Evolutionary conservation across 2,888 invertebrate species (phyloP), one percentile per base, ranked within the genome.

Genomic region (Eurytoma adleriae): DNA sequence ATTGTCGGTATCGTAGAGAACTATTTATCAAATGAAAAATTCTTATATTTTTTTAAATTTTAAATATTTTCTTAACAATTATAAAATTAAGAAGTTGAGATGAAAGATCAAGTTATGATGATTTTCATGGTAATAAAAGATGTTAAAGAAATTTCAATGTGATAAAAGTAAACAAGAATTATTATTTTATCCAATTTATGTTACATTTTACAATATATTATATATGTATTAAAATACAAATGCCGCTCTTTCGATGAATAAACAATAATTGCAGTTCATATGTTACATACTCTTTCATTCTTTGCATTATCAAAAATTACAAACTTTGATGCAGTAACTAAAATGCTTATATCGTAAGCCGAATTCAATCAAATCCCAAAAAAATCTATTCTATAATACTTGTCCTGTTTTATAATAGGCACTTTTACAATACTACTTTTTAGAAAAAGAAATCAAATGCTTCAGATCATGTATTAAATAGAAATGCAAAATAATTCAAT

Each of bases 201-300:
- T 82, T 78, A 81, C 73, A 82, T 76, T 77, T 80, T 66, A 67
- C 30, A 74, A 75, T 82, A 78, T 83, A 82, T 84, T 85, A 83
- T 86, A 67, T 72, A 69, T 54, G 76, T 90, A 90, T 88, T 89
- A 90, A 90, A 90, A 89, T 90, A 90, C 89, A 90, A 90, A 89
- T 87, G 87, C 86, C 87, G 86, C 87, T 85, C 86, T 84, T 84
- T 86, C 86, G 76, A 73, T 66, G 40, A 80, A 77, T 78, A 76
- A 83, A 83, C 73, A 76, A 48, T 68, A 82, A 76, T 78, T 71
- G 73, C 71, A 69, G 27, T 72, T 78, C 68, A 62, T 75, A 78
- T 78, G 66, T 78, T 79, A 82, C 78, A 79, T 76, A 52, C 67
- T 73, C 59, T 68, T 48, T 54, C 76, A 61, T 56, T 70, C 64